Evolutionary conservation across 2,113 vertebrate species (phyloP), one percentile per base, ranked within the genome.

Genomic region (Phyllostomus discolor): DNA sequence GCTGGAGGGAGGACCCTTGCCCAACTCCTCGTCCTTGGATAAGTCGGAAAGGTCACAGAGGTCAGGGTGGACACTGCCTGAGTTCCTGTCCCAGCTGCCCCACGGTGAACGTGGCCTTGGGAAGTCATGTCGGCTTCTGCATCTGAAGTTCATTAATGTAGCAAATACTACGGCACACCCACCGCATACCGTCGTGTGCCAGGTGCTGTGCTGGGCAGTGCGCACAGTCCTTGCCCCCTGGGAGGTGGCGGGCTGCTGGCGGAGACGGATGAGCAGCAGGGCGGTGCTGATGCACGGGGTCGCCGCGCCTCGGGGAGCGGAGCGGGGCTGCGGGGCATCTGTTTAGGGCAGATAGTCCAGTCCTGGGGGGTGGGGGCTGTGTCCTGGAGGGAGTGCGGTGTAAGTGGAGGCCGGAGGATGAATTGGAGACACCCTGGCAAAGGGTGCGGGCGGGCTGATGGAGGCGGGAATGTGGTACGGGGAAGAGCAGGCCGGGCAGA

Each of bases 251-350:
- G 48, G 24, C 31, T 46, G 35, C n/a, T 31, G 46, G 54, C 41
- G 41, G 16, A 46, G 57, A 48, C 31, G 59, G 95, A 67, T 6
- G 16, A 31, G 43, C 59, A 10, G 69, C 31, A 17, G 62, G 62
- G 41, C 14, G 1, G 2, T 0, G 22, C 35, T 7, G 11, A 20
- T 7, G 31, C 33, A 1, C 3, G 20, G 17, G 57, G 16, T 31
- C 28, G 0, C 0, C 0, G 17, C 0, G 7, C 12, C 35, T 24
- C 35, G 1, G 2, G 62, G 57, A 57, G 22, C 5, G 5, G 0
- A 7, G 41, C 22, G 20, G 75, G 4, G 11, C 28, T 12, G 6
- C 10, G 15, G 78, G 33, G 52, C 54, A 7, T 70, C 54, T 67
- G 50, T 38, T 14, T 22, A 5, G 80, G 62, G 52, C 26, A 7